A percentile compares a stretch with the other conserved stretches of the same genome.
These are phyloP conservation scores for Chaetorhynchus papuensis DNA, from an alignment of 2,113 vertebrate species.

Conservation along the genomic window DNA sequence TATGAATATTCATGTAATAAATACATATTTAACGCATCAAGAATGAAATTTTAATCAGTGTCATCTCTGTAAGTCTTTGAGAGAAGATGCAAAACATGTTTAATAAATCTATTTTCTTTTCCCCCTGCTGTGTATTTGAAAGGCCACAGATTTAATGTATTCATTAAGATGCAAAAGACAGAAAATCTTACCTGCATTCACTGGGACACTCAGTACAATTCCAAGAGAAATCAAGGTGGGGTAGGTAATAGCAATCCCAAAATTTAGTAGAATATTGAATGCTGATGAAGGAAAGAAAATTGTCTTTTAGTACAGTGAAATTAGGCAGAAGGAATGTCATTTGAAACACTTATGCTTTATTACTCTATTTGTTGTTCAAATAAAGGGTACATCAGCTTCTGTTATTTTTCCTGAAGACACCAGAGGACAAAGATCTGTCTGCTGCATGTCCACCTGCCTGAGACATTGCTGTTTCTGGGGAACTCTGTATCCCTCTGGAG, in stretches of 20 bases:
- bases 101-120: background rate
- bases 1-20: background rate
- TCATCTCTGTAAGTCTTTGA: background rate
- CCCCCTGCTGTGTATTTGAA: background rate
- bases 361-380: background rate
- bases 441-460: background rate
- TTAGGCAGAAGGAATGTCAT: background rate
- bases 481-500: background rate
- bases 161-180: background rate
- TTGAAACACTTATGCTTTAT: background rate
- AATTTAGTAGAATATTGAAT: constrained; percentile 95
- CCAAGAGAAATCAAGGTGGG: constrained; percentile 93
- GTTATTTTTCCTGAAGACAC: background rate
- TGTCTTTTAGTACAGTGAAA: constrained; percentile 4
- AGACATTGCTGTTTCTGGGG: background rate
- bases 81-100: background rate
- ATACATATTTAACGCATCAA: background rate
- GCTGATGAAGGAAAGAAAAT: constrained; percentile 72
- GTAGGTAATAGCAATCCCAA: constrained; percentile 93
- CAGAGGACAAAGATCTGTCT: background rate
- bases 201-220: constrained; percentile 93
- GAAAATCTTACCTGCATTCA: constrained; percentile 86
- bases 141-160: background rate
- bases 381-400: background rate
- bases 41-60: background rate